These are phyloP conservation scores for Gonocerus acuteangulatus DNA, from an alignment of 2,888 invertebrate genomes.

Conservation along the genomic window DNA sequence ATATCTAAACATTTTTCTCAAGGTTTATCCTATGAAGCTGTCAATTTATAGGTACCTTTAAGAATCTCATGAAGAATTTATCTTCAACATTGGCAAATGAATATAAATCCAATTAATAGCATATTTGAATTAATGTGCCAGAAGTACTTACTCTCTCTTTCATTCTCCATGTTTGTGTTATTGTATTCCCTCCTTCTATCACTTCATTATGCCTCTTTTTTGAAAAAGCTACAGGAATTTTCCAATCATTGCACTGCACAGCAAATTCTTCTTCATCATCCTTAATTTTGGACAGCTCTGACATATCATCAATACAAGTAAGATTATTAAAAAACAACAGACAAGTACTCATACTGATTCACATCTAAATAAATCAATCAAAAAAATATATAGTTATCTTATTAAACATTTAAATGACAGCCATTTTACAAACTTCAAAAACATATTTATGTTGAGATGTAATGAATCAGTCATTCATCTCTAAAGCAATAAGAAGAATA, in stretches of 20 bases:
- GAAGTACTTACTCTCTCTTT: slow-evolving; percentile 77
- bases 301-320: background rate
- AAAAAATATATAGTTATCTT: background rate
- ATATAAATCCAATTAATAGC: too few relatives aligned
- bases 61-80: too few relatives aligned
- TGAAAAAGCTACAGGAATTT: slow-evolving; percentile 63
- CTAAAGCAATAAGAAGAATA: too few relatives aligned
- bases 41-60: too few relatives aligned
- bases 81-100: too few relatives aligned
- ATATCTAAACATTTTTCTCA: slow-evolving; percentile 4
- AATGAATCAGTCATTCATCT: too few relatives aligned
- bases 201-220: slow-evolving; percentile 65
- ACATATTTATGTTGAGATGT: too few relatives aligned
- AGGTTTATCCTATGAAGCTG: too few relatives aligned
- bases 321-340: background rate
- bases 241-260: slow-evolving; percentile 48
- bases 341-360: background rate
- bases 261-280: slow-evolving; percentile 29
- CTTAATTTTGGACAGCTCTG: slow-evolving; percentile 27
- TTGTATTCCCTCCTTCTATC: slow-evolving; percentile 58
- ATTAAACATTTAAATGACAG: slow-evolving; percentile 7
- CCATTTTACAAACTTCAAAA: background rate
- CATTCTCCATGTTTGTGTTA: slow-evolving; percentile 80
- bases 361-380: too few relatives aligned
- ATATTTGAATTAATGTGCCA: too few relatives aligned